Evolutionary conservation across 2,797 vertebrate species (phyloP).

Genomic region (Myoxocephalus aenaeus): DNA sequence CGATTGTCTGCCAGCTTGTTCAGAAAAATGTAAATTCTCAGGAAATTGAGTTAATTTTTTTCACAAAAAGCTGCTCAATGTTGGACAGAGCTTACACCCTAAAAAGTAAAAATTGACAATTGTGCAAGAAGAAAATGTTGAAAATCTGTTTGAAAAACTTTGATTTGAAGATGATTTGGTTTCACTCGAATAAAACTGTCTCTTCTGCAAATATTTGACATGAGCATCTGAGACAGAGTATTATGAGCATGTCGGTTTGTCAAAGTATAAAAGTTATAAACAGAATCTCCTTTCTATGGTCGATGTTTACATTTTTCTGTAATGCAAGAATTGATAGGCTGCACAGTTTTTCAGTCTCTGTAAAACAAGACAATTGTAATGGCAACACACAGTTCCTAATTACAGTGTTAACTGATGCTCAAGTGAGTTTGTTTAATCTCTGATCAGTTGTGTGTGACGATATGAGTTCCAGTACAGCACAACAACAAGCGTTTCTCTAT

Average conservation of each 20-base stretch:
- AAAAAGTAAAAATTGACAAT: not conserved
- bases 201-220: conserved; percentile 17
- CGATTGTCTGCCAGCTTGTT: conserved; percentile 41
- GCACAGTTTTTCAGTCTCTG: conserved; percentile 13
- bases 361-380: conserved; percentile 7
- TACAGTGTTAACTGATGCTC: not conserved
- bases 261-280: conserved; percentile 6
- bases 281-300: conserved; percentile 3
- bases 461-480: conserved; percentile 22
- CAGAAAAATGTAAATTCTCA: conserved; percentile 63
- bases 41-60: conserved; percentile 59
- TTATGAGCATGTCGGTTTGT: conserved; percentile 5
- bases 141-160: not conserved
- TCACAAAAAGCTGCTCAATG: conserved; percentile 24
- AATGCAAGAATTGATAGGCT: conserved; percentile 14
- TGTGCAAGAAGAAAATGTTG: conserved; percentile 1
- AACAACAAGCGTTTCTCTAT: conserved; percentile 18
- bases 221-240: not conserved
- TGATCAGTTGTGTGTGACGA: conserved; percentile 27
- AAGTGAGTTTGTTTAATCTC: conserved; percentile 11
- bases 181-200: not conserved
- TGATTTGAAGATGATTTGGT: not conserved
- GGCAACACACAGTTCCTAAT: conserved; percentile 19
- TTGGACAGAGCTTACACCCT: not conserved
- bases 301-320: conserved; percentile 46